phyloP scores from a whole-genome alignment of 2,797 vertebrate species.

The Enteromius thamalakanensis region DNA sequence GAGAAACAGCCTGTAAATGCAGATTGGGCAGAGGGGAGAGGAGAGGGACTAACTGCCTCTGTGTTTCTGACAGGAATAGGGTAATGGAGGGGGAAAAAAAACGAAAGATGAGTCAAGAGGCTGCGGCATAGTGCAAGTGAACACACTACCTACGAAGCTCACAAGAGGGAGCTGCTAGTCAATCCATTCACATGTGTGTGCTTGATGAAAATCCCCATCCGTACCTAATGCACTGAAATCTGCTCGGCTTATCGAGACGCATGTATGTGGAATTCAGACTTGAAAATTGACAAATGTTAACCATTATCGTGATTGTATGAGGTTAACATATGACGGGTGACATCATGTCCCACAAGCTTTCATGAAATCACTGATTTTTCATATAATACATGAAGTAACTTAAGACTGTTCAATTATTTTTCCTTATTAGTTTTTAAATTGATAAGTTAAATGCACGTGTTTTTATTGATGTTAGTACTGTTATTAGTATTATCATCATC shows the following conservation, averaged over 20 bases:
- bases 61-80: slow-evolving; percentile 36
- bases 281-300: background rate
- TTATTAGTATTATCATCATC: background rate
- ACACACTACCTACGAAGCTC: slow-evolving; percentile 73
- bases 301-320: background rate
- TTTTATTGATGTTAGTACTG: background rate
- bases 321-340: background rate
- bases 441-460: background rate
- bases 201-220: slow-evolving; percentile 19
- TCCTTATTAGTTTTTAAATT: background rate
- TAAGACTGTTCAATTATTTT: background rate
- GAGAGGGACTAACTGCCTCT: slow-evolving; percentile 7
- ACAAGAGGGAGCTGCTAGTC: slow-evolving; percentile 99
- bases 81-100: background rate
- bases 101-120: slow-evolving; percentile 57
- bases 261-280: slow-evolving; percentile 1
- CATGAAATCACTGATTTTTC: background rate
- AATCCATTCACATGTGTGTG: slow-evolving; percentile 74
- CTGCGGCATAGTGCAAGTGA: slow-evolving; percentile 58
- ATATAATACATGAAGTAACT: background rate
- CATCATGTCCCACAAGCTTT: background rate
- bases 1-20: slow-evolving; percentile 57
- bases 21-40: slow-evolving; percentile 38
- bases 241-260: slow-evolving; percentile 13
- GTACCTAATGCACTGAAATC: slow-evolving; percentile 4